Evolutionary conservation across 2,797 vertebrate genomes (phyloP).

Genomic region (Bucorvus abyssinicus): DNA sequence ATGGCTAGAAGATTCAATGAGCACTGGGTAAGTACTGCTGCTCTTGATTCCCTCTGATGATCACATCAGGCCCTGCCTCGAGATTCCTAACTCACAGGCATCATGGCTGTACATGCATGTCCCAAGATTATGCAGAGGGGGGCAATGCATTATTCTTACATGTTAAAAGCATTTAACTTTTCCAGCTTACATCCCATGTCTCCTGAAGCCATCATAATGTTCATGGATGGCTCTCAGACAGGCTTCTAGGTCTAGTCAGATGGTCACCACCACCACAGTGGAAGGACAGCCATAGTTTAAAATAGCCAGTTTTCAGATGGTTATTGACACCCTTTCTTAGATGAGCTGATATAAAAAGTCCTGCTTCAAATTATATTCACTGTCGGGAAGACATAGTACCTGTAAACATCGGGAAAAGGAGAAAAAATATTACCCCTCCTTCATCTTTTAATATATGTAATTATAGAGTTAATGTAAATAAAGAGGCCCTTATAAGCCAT

Average conservation of each 20-base stretch:
- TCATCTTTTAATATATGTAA: neutral
- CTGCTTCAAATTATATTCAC: neutral
- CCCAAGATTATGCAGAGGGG: neutral
- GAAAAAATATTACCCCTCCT: neutral
- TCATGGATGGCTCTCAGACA: neutral
- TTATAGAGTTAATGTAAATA: neutral
- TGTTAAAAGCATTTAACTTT: neutral
- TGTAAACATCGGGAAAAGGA: neutral
- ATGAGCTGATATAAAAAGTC: neutral
- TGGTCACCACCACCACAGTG: neutral
- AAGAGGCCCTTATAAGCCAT: neutral
- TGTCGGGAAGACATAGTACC: neutral
- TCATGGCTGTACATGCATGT: neutral
- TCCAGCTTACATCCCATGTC: neutral
- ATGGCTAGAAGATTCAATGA: neutral
- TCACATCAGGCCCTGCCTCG: neutral
- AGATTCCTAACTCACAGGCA: neutral
- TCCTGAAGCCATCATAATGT: neutral
- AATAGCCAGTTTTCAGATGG: neutral
- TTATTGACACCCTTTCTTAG: neutral
- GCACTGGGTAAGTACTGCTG: neutral
- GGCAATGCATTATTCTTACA: neutral
- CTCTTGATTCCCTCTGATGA: neutral
- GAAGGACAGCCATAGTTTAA: neutral
- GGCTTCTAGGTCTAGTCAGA: neutral